phyloP scores from a whole-genome alignment of 1,140 invertebrate genomes.

The Pseudomyrmex pallidus region DNA sequence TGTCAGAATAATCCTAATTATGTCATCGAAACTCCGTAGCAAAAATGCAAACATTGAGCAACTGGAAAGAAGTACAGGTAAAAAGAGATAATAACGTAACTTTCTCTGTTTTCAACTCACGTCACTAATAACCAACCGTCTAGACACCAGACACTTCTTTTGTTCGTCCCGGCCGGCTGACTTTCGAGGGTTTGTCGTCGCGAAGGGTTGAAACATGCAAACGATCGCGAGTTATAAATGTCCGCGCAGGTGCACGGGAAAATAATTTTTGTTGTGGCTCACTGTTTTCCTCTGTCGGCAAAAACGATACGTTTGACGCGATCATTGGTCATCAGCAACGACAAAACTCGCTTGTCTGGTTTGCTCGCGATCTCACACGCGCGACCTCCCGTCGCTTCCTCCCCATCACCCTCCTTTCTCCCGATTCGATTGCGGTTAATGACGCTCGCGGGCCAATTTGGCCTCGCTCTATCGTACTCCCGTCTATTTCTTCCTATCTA shows the following conservation, averaged over 20 bases:
- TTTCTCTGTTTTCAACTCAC: conserved; percentile 7
- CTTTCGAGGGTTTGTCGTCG: conserved; percentile 67
- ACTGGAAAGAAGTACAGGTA: conserved; percentile 29
- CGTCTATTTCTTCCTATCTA: conserved; percentile 28
- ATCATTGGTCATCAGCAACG: conserved; percentile 59
- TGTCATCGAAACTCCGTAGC: not conserved
- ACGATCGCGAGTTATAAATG: not conserved
- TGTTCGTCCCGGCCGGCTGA: conserved; percentile 63
- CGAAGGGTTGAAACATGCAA: conserved; percentile 55
- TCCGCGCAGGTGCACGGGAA: conserved; percentile 47
- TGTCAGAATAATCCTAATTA: conserved; percentile 6
- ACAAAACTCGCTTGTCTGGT: conserved; percentile 60
- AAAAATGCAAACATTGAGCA: conserved; percentile 52
- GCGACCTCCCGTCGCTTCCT: conserved; percentile 67
- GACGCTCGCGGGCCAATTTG: conserved; percentile 61
- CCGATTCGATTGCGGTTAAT: conserved; percentile 53
- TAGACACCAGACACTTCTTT: conserved; percentile 69
- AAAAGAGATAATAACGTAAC: conserved; percentile 32
- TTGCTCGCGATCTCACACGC: conserved; percentile 55
- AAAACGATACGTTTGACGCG: conserved; percentile 37
- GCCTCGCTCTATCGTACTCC: conserved; percentile 25
- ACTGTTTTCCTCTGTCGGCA: conserved; percentile 49
- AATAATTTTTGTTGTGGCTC: conserved; percentile 21
- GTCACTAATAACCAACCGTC: conserved; percentile 67
- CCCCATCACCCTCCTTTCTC: conserved; percentile 13